phyloP scores from a whole-genome alignment of 2,797 vertebrate species.

The Acrossocheilus fasciatus region DNA sequence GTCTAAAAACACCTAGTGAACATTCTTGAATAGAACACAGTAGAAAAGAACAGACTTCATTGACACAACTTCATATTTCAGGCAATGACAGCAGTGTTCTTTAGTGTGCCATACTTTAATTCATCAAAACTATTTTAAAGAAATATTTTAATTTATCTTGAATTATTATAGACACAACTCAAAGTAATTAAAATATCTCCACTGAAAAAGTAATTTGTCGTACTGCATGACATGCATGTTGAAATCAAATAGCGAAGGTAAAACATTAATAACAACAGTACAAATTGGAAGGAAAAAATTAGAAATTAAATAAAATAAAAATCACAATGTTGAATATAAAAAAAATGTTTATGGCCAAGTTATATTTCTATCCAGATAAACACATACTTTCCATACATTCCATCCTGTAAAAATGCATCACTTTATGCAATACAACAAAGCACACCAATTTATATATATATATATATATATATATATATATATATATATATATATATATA shows the following conservation, averaged over 20 bases:
- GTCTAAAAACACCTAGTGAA: not conserved
- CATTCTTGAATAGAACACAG: not conserved
- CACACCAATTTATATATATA: not conserved
- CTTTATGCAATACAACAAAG: not conserved
- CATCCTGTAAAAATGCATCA: not conserved
- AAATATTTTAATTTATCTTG: not conserved
- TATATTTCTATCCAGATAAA: not conserved
- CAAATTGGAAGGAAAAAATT: not conserved
- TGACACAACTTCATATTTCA: not conserved
- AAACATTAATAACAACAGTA: not conserved
- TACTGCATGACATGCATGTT: not conserved
- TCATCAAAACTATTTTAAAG: not conserved
- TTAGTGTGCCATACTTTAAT: not conserved
- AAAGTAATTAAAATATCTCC: not conserved
- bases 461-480: no score
- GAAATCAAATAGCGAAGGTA: not conserved
- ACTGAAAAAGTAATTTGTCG: not conserved
- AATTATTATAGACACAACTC: not conserved
- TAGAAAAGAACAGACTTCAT: not conserved
- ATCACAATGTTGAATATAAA: not conserved
- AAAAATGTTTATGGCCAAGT: not conserved
- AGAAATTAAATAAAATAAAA: not conserved
- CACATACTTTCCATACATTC: not conserved
- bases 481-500: no score
- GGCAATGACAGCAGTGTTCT: conserved; percentile 10